phyloP scores from a whole-genome alignment of 2,113 vertebrate genomes.

The Copsychus sechellarum region DNA sequence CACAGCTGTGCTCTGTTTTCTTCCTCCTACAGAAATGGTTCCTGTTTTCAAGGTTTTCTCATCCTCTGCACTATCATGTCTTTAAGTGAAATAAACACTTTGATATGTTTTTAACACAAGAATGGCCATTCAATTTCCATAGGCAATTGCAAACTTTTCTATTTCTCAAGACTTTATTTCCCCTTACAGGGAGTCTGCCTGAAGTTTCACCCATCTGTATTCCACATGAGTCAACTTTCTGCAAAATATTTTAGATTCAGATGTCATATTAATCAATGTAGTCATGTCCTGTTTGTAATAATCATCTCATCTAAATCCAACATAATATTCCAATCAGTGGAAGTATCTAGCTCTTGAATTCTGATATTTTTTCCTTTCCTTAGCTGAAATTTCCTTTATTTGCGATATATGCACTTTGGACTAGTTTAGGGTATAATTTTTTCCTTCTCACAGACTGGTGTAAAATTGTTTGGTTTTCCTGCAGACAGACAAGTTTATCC shows the following conservation, averaged over 20 bases:
- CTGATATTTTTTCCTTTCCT: not conserved
- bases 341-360: not conserved
- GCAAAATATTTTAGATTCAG: constrained; percentile 6
- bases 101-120: not conserved
- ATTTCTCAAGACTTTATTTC: not conserved
- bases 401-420: rapidly evolving
- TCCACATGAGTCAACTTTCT: not conserved
- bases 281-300: not conserved
- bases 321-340: not conserved
- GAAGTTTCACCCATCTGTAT: not conserved
- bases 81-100: not conserved
- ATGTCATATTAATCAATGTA: constrained; percentile 1
- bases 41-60: not conserved
- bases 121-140: not conserved
- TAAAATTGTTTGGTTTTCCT: not conserved
- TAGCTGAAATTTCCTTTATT: not conserved
- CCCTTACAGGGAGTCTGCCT: not conserved
- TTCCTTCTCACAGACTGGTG: not conserved
- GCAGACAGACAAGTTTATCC: not conserved
- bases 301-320: constrained; percentile 5
- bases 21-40: not conserved
- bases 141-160: not conserved
- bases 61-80: not conserved
- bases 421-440: not conserved
- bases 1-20: not conserved